phyloP scores from a whole-genome alignment of 2,113 vertebrate species.

The Cygnus atratus region DNA sequence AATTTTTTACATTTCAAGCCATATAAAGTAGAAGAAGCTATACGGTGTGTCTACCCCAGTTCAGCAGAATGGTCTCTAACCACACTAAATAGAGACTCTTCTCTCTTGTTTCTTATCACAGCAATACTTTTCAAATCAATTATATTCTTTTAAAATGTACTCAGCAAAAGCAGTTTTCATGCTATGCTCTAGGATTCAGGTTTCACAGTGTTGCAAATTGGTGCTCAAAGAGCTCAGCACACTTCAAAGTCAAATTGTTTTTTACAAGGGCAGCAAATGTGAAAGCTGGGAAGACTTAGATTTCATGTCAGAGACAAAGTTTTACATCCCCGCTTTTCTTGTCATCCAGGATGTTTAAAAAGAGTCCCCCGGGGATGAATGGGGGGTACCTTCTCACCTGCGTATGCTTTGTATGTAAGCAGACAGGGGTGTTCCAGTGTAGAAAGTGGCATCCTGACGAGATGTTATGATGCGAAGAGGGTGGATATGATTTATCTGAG shows the following conservation, averaged over 20 bases:
- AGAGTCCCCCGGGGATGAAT: too few relatives aligned
- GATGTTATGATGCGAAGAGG: not conserved
- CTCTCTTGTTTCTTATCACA: not conserved
- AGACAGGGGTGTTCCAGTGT: not conserved
- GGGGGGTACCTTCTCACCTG: not conserved
- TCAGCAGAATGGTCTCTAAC: not conserved
- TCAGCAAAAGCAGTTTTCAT: not conserved
- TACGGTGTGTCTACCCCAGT: not conserved
- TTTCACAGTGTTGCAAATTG: not conserved
- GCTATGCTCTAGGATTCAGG: not conserved
- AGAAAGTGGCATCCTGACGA: not conserved
- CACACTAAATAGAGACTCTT: not conserved
- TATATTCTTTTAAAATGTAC: not conserved
- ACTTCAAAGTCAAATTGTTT: not conserved
- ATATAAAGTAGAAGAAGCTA: not conserved
- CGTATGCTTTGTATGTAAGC: accelerated
- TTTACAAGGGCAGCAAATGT: not conserved
- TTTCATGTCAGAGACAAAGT: not conserved
- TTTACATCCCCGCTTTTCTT: not conserved
- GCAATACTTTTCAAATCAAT: not conserved
- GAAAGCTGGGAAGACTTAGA: not conserved
- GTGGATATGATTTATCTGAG: not conserved
- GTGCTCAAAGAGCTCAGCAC: not conserved
- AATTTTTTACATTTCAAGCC: not conserved
- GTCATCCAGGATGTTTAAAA: not conserved